Conservation (phyloP, 2,797 vertebrate species). For the Sebastes itinus region DNA sequence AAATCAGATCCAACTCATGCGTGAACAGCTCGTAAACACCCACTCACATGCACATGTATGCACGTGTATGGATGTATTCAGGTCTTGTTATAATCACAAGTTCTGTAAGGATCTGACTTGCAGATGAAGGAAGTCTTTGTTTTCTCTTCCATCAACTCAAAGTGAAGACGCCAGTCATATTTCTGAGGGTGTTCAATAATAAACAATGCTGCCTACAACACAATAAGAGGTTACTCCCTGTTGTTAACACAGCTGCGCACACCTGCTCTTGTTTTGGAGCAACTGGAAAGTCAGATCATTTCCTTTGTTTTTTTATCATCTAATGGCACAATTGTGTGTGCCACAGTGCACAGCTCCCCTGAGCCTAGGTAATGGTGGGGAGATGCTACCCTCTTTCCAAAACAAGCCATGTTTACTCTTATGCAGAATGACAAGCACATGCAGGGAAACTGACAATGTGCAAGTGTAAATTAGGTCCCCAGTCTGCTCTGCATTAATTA, state of each 20-base stretch:
- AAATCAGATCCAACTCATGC: constrained; percentile 37
- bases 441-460: constrained; percentile 80
- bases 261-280: constrained; percentile 67
- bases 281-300: constrained; percentile 55
- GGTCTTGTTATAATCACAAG: constrained; percentile 54
- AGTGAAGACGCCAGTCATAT: constrained; percentile 40
- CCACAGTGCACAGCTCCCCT: constrained; percentile 65
- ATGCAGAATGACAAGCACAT: constrained; percentile 83
- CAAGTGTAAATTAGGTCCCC: constrained; percentile 85
- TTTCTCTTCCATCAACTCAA: constrained; percentile 32
- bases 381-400: constrained; percentile 75
- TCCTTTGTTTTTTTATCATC: constrained; percentile 71
- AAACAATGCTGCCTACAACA: constrained; percentile 38
- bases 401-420: constrained; percentile 80
- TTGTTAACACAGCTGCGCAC: constrained; percentile 49
- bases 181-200: constrained; percentile 44
- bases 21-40: constrained; percentile 29
- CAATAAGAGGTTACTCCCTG: constrained; percentile 43
- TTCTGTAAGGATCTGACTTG: constrained; percentile 29
- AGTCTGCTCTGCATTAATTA: constrained; percentile 85
- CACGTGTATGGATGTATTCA: constrained; percentile 35
- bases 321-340: constrained; percentile 67
- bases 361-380: constrained; percentile 72
- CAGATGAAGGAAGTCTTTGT: constrained; percentile 48
- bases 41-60: constrained; percentile 11